Base-by-base conservation (phyloP, 1,140 invertebrate genomes). In the Hypsibius dujardini region DNA sequence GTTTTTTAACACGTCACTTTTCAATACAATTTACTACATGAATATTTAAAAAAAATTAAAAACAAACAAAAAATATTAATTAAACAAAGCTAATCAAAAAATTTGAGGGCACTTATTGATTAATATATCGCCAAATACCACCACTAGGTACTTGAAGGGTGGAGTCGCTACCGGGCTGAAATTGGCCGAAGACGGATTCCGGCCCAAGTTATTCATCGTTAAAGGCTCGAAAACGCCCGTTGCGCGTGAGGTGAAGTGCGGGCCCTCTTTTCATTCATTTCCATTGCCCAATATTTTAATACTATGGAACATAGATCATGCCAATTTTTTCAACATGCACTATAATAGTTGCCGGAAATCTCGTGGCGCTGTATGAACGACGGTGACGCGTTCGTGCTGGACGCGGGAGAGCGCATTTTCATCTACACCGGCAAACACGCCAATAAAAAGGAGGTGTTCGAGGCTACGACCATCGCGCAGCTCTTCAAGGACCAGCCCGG, bases 351-450 rank as follows among this genome's bases (percentile, higher is more conserved):
- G n/a, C n/a, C n/a, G n/a, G 67, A 56, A 71, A 79, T 82, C n/a
- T 73, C 81, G 12, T 95, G 92, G 91, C 79, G 84, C 7, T 83
- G 87, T 73, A 89, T 96, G 76, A 89, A 89, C 71, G 87, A 88
- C 72, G 87, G 88, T 2, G 91, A 93, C 75, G 87, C 90, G 1
- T 94, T 92, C 79, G 81, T 95, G 46, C 78, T 95, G 28, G 86
- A 91, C 75, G 85, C 87, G 0, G 81, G 84, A 2, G 79, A 84
- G 14, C 75, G 75, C 12, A 82, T 90, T 67, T 90, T 89, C 75
- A 82, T 92, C 12, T 92, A 90, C 89, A 84, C 89, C 59, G 90
- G 90, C 28, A 80, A 84, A 56, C 80, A 82, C n/a, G 84, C 88
- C 12, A 87, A 87, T 75, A 78, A 82, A 3, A 67, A 67, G 62